Conservation (phyloP, 2,888 invertebrate species). For the Herminia tarsipennalis region DNA sequence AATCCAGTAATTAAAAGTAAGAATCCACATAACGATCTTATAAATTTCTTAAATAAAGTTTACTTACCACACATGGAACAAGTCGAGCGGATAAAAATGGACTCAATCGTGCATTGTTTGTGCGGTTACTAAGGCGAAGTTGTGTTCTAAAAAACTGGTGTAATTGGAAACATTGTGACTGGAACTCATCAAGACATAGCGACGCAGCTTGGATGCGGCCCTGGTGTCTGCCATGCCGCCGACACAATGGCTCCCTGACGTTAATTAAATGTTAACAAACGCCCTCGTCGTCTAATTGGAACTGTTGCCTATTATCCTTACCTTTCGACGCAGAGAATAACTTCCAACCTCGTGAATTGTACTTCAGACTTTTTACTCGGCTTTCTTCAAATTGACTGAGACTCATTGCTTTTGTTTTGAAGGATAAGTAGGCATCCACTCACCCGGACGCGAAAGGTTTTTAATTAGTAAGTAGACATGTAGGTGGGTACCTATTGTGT, state of each 20-base stretch:
- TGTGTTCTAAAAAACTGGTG: conserved; percentile 52
- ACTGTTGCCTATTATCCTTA: conserved; percentile 85
- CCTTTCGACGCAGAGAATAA: conserved; percentile 77
- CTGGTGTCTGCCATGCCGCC: conserved; percentile 66
- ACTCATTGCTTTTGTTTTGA: conserved; percentile 56
- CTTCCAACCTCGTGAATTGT: conserved; percentile 71
- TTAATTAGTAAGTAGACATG: conserved; percentile 23
- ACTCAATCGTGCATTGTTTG: conserved; percentile 26
- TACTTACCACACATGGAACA: neutral
- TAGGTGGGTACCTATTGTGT: too few species aligned
- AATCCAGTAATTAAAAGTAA: neutral
- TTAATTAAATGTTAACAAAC: conserved; percentile 86
- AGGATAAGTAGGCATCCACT: conserved; percentile 34
- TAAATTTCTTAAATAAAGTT: conserved; percentile 1
- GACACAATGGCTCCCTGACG: conserved; percentile 81
- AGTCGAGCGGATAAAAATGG: conserved; percentile 18
- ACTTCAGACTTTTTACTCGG: conserved; percentile 71
- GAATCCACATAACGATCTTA: neutral
- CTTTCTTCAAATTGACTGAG: conserved; percentile 65
- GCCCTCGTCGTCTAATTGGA: conserved; percentile 85
- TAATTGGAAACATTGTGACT: conserved; percentile 70
- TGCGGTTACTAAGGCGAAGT: conserved; percentile 12
- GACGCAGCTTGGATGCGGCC: conserved; percentile 61
- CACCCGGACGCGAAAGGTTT: conserved; percentile 25
- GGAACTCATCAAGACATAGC: conserved; percentile 58